Evolutionary conservation across 2,888 invertebrate genomes (phyloP).

Genomic region (Ornithoptera priamus): DNA sequence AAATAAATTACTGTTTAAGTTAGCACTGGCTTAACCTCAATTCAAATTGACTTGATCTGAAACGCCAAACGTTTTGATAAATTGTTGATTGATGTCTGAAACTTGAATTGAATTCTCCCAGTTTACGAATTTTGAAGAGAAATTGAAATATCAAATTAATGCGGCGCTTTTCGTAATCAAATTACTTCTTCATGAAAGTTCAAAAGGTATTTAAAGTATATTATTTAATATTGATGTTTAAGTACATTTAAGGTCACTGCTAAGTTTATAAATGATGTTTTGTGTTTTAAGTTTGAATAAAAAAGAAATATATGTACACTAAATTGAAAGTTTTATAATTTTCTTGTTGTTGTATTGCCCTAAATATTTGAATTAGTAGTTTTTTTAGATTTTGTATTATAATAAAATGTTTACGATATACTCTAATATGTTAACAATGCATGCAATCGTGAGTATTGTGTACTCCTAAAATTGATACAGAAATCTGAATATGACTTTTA

Average conservation of each 20-base stretch:
- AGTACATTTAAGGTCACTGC: neutral
- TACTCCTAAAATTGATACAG: too few relatives aligned
- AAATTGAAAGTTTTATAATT: too few relatives aligned
- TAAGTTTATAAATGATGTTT: neutral
- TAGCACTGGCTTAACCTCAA: conserved; percentile 17
- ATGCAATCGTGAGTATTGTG: too few relatives aligned
- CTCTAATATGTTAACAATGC: too few relatives aligned
- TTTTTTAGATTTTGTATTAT: too few relatives aligned
- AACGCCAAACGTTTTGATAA: conserved; percentile 29
- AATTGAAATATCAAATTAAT: conserved; percentile 28
- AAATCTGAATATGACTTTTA: too few relatives aligned
- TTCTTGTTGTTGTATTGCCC: too few relatives aligned
- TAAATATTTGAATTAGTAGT: too few relatives aligned
- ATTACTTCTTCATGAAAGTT: conserved; percentile 19
- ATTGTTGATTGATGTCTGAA: conserved; percentile 29
- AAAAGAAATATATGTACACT: neutral
- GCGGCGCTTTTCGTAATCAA: conserved; percentile 18
- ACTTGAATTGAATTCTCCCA: conserved; percentile 22
- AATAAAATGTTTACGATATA: too few relatives aligned
- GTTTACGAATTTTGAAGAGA: conserved; percentile 20
- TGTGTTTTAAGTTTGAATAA: neutral
- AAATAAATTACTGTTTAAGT: conserved; percentile 16
- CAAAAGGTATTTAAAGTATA: conserved; percentile 1
- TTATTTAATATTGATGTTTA: neutral
- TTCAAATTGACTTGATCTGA: conserved; percentile 25